phyloP scores from a whole-genome alignment of 2,113 vertebrate species.

The Lynx canadensis region DNA sequence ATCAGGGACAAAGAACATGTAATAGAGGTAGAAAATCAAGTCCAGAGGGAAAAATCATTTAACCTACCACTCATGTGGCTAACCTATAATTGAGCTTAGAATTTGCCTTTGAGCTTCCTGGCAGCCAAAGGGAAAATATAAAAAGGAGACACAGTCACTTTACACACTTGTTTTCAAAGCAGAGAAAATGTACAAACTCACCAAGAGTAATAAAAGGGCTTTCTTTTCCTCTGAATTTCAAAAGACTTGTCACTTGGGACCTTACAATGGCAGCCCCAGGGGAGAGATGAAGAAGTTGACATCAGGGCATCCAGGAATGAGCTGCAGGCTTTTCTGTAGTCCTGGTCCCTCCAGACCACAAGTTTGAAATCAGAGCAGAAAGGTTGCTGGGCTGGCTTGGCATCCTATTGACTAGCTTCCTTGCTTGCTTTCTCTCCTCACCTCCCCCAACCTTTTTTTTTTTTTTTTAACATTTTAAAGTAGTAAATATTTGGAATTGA shows the following conservation, averaged over 20 bases:
- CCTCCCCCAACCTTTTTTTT: accelerated
- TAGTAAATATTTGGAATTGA: background rate
- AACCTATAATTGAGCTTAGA: background rate
- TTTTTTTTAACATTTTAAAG: background rate
- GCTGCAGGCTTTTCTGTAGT: background rate
- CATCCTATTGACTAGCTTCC: background rate
- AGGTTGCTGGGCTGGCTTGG: accelerated
- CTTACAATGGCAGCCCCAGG: background rate
- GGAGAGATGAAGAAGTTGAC: background rate
- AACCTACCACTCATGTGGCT: background rate
- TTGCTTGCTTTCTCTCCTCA: too few species aligned
- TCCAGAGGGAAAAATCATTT: background rate
- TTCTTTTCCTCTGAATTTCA: background rate
- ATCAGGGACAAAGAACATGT: background rate
- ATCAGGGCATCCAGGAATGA: background rate
- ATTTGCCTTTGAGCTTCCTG: background rate
- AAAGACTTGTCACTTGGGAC: background rate
- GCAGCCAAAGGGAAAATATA: background rate
- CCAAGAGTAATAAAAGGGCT: background rate
- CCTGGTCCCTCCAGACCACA: background rate
- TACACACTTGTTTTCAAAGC: background rate
- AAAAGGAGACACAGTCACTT: background rate
- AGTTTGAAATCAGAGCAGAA: background rate
- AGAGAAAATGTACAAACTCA: background rate
- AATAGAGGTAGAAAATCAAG: background rate